Base-by-base conservation (phyloP, 2,113 vertebrate species). In the Vidua macroura region DNA sequence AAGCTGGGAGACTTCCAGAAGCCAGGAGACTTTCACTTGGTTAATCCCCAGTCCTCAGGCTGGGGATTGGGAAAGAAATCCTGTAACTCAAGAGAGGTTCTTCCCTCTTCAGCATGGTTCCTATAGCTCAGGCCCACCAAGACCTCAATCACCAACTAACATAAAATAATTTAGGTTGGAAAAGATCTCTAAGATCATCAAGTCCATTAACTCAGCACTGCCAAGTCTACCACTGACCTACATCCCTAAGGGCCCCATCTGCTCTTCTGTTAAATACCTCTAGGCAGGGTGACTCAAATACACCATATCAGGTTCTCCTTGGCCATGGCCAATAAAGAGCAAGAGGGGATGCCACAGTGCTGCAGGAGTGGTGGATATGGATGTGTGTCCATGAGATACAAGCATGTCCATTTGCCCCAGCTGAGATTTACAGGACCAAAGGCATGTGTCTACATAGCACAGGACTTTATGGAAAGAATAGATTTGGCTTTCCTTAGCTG, bases 341-440 rank as follows among this genome's bases (percentile, higher is more conserved):
- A 77, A 92, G 64, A 77, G 49, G 13, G 58, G 37, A 77, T 7
- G 13, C 11, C 33, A 63, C 21, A 24, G 6, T 39, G 24, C 15
- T 70, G 33, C n/a, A 33, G 22, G 30, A 70, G 9, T 25, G 35
- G 33, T 39, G 23, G 44, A 46, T 51, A 30, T 1, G 1, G 51
- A 37, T 23, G 23, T 12, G 7, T 16, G 10, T 22, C 46, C 48
- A 21, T 1, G 3, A 82, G 58, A 43, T 19, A 43, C 2, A 27
- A 73, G 3, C 0, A 0, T 15, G 33, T 35, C 46, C 2, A 0
- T 67, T 62, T 81, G n/a, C 37, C 12, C 2, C n/a, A 23, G 27
- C 35, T 70, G 68, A 88, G 27, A 55, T 43, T 5, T 1, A 39
- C 44, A 51, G 44, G 49, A 76, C n/a, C 44, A 85, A 68, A 88